phyloP scores from a whole-genome alignment of 2,888 invertebrate genomes.

The Cremastinae sp. region DNA sequence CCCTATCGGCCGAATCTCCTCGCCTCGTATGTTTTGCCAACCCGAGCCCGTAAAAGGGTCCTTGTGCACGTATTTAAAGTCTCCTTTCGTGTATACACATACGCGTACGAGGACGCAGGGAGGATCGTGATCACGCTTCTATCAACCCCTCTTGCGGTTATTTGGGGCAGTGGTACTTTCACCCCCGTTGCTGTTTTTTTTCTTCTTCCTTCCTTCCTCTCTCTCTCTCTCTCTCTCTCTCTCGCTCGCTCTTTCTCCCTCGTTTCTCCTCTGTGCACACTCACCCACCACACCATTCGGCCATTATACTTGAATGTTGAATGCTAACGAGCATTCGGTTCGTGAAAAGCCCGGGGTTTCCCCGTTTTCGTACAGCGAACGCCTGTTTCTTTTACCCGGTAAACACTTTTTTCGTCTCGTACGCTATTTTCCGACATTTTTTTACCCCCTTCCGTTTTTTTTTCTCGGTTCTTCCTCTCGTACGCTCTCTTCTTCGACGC shows the following conservation, averaged over 20 bases:
- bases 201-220: not conserved
- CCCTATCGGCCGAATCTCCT: constrained; percentile 33
- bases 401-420: no score
- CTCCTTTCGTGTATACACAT: not conserved
- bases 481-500: no score
- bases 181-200: constrained; percentile 35
- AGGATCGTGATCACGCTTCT: constrained; percentile 43
- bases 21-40: constrained; percentile 19
- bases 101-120: constrained; percentile 37
- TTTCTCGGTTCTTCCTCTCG: no score
- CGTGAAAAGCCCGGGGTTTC: constrained; percentile 3
- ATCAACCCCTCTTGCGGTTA: constrained; percentile 42
- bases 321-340: constrained; percentile 14
- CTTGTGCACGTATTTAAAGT: constrained; percentile 4
- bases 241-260: constrained; percentile 14
- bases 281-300: constrained; percentile 36
- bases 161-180: constrained; percentile 60
- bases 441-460: no score
- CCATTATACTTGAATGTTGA: constrained; percentile 52
- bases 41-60: not conserved
- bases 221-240: constrained; percentile 33
- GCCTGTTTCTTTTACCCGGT: not conserved
- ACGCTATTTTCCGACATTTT: no score
- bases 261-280: not conserved
- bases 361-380: constrained; percentile 13